A percentile compares a stretch with the other conserved stretches of the same genome.
These are phyloP conservation scores for Ctenicera cuprea DNA, from an alignment of 2,888 invertebrate species.

Conservation along the genomic window DNA sequence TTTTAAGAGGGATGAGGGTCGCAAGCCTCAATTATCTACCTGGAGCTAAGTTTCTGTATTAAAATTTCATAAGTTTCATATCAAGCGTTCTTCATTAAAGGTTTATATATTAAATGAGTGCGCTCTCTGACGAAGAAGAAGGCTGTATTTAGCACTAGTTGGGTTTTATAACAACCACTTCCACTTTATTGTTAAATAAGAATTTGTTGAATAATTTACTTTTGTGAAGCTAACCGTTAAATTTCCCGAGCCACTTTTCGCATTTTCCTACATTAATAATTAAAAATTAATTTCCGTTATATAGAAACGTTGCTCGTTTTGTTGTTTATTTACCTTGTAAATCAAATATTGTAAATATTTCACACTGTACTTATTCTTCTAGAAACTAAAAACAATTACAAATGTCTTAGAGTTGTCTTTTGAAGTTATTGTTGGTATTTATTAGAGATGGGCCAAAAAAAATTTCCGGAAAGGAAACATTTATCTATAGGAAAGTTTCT, in stretches of 20 bases:
- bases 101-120: conserved; percentile 52
- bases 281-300: conserved; percentile 11
- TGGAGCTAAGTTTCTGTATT: conserved; percentile 53
- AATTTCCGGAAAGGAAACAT: too few species aligned
- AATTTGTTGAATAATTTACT: conserved; percentile 42
- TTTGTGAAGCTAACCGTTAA: conserved; percentile 20
- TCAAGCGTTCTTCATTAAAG: conserved; percentile 53
- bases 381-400: too few species aligned
- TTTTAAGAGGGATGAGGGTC: conserved; percentile 49
- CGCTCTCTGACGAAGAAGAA: conserved; percentile 26
- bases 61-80: conserved; percentile 53
- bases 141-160: neutral
- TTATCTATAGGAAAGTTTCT: too few species aligned
- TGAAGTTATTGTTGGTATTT: too few species aligned
- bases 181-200: conserved; percentile 46
- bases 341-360: too few species aligned
- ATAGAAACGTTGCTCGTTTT: too few species aligned
- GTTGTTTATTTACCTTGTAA: too few species aligned
- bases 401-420: too few species aligned
- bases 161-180: conserved; percentile 33
- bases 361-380: too few species aligned
- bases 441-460: too few species aligned
- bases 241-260: conserved; percentile 15
- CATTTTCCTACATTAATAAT: conserved; percentile 4
- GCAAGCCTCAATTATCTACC: conserved; percentile 50